Evolutionary conservation across 2,888 invertebrate species (phyloP).

Genomic region (Cerceris ruficornis): DNA sequence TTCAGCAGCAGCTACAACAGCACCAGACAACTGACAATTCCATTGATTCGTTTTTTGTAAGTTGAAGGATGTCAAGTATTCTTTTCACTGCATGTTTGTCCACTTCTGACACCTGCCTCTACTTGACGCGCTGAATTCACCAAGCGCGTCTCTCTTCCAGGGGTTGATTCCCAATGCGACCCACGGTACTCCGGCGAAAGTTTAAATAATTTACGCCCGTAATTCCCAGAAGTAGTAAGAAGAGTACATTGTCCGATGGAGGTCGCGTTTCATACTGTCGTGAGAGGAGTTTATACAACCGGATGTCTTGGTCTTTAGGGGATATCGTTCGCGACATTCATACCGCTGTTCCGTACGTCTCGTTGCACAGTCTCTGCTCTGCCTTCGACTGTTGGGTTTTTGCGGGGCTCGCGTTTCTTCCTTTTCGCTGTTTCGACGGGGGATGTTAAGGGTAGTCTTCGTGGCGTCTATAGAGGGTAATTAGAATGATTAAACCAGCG

Average conservation of each 20-base stretch:
- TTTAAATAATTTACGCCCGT: slow-evolving; percentile 41
- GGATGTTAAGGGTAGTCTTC: background rate
- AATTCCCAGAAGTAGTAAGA: slow-evolving; percentile 42
- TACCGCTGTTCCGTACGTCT: background rate
- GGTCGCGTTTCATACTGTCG: slow-evolving; percentile 13
- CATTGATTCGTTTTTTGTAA: background rate
- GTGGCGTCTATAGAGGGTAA: background rate
- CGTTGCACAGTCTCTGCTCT: background rate
- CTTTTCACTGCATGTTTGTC: slow-evolving; percentile 1
- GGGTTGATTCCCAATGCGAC: background rate
- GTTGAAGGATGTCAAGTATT: slow-evolving; percentile 15
- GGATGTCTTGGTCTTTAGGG: slow-evolving; percentile 11
- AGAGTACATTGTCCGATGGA: background rate
- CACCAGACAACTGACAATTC: background rate
- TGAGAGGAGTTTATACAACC: slow-evolving; percentile 20
- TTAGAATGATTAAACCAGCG: background rate
- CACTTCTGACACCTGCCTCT: slow-evolving; percentile 19
- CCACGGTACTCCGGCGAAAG: background rate
- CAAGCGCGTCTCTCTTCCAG: background rate
- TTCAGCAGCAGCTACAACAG: background rate
- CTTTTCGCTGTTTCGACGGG: background rate
- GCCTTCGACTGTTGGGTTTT: background rate
- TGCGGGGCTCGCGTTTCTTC: slow-evolving; percentile 7
- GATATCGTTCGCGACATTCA: background rate
- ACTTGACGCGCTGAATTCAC: slow-evolving; percentile 11